These are phyloP conservation scores for Xanthia togata DNA, from an alignment of 2,888 invertebrate species.

Conservation along the genomic window DNA sequence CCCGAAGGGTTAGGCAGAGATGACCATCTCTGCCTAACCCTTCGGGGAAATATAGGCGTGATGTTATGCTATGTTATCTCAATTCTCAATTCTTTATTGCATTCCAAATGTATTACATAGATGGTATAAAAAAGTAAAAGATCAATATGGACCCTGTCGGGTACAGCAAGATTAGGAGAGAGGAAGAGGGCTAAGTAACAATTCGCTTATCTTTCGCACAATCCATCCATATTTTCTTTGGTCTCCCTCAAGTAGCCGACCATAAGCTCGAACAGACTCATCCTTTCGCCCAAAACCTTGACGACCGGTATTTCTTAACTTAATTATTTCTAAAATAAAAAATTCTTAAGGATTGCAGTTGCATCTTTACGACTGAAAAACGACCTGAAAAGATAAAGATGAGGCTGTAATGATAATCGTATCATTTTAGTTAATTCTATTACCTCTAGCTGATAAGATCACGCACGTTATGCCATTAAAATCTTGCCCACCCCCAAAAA, in stretches of 20 bases:
- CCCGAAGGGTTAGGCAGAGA: no score
- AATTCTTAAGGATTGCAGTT: not conserved
- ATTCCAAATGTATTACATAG: no score
- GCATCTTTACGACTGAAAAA: not conserved
- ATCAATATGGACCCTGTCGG: no score
- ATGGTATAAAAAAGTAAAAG: no score
- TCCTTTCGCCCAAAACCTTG: not conserved
- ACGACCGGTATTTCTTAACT: not conserved
- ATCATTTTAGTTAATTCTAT: slow-evolving; percentile 16
- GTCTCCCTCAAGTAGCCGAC: not conserved
- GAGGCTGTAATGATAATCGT: not conserved
- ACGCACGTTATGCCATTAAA: not conserved
- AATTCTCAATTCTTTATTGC: no score
- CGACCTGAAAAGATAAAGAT: not conserved
- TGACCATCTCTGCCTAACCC: no score
- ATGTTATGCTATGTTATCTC: no score
- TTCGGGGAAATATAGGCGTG: no score
- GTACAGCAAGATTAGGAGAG: no score
- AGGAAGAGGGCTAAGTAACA: no score
- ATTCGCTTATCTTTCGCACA: no score
- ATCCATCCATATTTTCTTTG: not conserved
- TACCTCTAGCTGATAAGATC: slow-evolving; percentile 20
- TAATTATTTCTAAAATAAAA: not conserved
- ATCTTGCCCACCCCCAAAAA: slow-evolving; percentile 24
- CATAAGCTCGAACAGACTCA: not conserved